phyloP scores from a whole-genome alignment of 1,140 invertebrate genomes.

The Pomacea maculata region DNA sequence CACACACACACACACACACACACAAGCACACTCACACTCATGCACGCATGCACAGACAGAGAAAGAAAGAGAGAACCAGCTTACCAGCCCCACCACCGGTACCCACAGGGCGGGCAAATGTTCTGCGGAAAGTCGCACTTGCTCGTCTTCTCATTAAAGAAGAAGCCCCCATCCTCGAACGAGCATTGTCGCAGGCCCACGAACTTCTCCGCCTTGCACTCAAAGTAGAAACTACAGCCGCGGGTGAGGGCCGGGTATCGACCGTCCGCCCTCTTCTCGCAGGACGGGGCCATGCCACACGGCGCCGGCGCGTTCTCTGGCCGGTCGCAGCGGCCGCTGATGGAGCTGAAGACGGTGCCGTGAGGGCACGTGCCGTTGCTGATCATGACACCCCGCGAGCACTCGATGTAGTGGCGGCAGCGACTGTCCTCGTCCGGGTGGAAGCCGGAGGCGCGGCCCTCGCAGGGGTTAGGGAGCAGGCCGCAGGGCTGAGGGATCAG shows the following conservation, averaged over 20 bases:
- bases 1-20: not conserved
- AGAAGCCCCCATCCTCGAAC: constrained; percentile 30
- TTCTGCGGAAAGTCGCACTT: constrained; percentile 43
- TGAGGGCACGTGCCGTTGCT: constrained; percentile 30
- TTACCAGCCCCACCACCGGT: constrained; percentile 45
- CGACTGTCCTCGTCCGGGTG: constrained; percentile 26
- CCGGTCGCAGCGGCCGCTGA: constrained; percentile 31
- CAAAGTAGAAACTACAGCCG: constrained; percentile 40
- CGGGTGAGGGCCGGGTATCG: constrained; percentile 26
- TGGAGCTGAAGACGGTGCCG: constrained; percentile 30
- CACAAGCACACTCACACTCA: not conserved
- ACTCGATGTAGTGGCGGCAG: constrained; percentile 33
- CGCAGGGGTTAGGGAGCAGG: constrained; percentile 35
- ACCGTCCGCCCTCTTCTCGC: constrained; percentile 28
- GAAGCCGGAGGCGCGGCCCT: constrained; percentile 25
- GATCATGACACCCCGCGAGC: constrained; percentile 28
- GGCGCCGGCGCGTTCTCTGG: constrained; percentile 31
- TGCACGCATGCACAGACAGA: too few relatives aligned
- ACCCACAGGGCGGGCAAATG: constrained; percentile 44
- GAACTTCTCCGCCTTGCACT: constrained; percentile 27
- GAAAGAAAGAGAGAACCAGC: not conserved
- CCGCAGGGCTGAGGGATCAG: constrained; percentile 34
- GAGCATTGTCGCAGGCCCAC: constrained; percentile 29
- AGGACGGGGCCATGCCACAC: constrained; percentile 28
- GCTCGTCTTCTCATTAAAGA: constrained; percentile 37